Conservation (phyloP, 2,797 vertebrate species). For the Onychomys leucogaster region DNA sequence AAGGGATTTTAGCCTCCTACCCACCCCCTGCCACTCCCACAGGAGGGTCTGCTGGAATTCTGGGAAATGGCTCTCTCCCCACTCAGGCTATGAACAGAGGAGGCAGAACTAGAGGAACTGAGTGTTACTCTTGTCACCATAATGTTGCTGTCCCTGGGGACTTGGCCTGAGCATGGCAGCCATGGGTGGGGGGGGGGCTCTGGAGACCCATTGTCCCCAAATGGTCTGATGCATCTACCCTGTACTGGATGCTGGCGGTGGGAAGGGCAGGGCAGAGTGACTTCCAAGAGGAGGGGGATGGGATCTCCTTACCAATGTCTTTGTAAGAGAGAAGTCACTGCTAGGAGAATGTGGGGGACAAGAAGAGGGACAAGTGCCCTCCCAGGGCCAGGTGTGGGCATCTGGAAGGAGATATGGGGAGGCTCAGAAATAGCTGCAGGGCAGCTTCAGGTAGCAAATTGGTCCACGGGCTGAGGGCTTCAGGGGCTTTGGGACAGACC, state of each 20-base stretch:
- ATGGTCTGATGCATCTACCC: fast-evolving
- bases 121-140: fast-evolving
- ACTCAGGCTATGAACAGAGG: neutral
- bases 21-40: too few relatives aligned
- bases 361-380: neutral
- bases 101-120: neutral
- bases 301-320: neutral
- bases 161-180: neutral
- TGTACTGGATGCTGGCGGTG: too few relatives aligned
- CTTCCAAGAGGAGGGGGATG: neutral
- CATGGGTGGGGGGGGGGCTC: neutral
- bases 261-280: too few relatives aligned
- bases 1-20: too few relatives aligned
- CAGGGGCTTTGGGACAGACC: neutral
- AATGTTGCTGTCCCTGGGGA: too few relatives aligned
- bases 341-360: neutral
- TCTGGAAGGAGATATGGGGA: neutral
- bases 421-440: neutral
- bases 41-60: neutral
- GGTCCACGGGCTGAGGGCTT: neutral
- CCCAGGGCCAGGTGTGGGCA: neutral
- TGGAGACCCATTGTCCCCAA: neutral
- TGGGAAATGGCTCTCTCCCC: neutral
- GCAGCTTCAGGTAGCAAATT: neutral
- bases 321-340: neutral